Evolutionary conservation across 2,888 invertebrate genomes (phyloP).

Genomic region (Ectropis crepuscularia): DNA sequence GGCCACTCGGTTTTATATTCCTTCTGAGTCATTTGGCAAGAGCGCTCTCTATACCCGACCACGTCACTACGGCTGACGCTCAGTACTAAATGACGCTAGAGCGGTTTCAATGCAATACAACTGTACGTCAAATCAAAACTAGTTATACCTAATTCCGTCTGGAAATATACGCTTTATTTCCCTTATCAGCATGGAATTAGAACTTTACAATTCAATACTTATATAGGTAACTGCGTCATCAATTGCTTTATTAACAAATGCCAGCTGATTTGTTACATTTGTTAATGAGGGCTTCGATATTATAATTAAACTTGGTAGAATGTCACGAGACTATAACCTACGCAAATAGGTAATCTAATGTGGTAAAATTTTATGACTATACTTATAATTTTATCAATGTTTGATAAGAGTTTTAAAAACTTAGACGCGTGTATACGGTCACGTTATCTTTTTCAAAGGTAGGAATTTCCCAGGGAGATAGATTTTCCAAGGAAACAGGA

Average conservation of each 20-base stretch:
- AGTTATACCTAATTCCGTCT: not conserved
- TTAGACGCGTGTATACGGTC: constrained; percentile 31
- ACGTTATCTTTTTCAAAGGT: constrained; percentile 31
- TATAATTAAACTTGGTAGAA: not conserved
- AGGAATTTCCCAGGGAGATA: constrained; percentile 18
- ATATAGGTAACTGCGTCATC: constrained; percentile 6
- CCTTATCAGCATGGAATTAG: constrained; percentile 11
- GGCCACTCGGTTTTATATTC: constrained; percentile 70
- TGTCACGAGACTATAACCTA: constrained; percentile 10
- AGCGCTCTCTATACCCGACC: constrained; percentile 58
- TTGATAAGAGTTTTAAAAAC: constrained; percentile 32
- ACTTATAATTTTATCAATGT: constrained; percentile 23
- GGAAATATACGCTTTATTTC: constrained; percentile 4
- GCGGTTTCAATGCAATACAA: constrained; percentile 33
- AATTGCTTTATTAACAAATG: not conserved
- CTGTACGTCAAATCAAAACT: not conserved
- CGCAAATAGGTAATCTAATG: constrained; percentile 20
- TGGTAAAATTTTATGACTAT: constrained; percentile 24
- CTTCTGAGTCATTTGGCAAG: constrained; percentile 76
- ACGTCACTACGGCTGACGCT: constrained; percentile 74
- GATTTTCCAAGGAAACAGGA: constrained; percentile 16
- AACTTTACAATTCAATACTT: constrained; percentile 8
- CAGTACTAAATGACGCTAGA: constrained; percentile 61
- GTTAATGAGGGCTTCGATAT: not conserved
- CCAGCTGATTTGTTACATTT: not conserved